phyloP scores from a whole-genome alignment of 53 echinoderm and acorn worm genomes.

The Apostichopus leukothele region DNA sequence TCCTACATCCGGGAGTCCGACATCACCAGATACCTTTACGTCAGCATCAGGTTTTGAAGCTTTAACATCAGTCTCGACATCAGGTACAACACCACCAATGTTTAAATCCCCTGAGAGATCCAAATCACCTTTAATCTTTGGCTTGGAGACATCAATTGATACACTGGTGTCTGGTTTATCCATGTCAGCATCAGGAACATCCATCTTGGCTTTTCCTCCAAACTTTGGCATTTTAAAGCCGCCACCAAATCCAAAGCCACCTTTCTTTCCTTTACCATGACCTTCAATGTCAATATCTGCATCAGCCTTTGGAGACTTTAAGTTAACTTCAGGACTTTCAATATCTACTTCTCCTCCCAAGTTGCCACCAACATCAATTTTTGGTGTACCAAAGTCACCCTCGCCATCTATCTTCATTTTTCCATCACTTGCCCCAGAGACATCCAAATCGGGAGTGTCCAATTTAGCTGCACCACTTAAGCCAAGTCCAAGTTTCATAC shows the following conservation, averaged over 20 bases:
- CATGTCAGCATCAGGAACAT: neutral
- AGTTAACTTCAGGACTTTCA: conserved; percentile 42
- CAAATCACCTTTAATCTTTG: conserved; percentile 46
- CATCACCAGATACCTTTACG: conserved; percentile 52
- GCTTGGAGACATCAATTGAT: neutral
- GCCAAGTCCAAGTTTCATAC: conserved; percentile 41
- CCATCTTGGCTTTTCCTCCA: conserved; percentile 46
- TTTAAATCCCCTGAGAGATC: conserved; percentile 54
- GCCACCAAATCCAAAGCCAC: conserved; percentile 67
- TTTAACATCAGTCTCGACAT: conserved; percentile 24
- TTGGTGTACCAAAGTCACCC: conserved; percentile 53
- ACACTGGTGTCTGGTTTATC: conserved; percentile 27
- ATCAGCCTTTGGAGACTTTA: conserved; percentile 17
- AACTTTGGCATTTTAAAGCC: conserved; percentile 48
- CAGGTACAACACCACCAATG: conserved; percentile 27
- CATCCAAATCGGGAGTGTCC: conserved; percentile 25
- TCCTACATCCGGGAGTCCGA: conserved; percentile 40
- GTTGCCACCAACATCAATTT: conserved; percentile 44
- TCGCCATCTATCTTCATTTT: conserved; percentile 31
- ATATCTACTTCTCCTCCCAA: neutral
- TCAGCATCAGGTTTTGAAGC: conserved; percentile 33
- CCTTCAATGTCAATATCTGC: conserved; percentile 36
- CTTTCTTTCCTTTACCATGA: conserved; percentile 56
- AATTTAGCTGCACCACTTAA: conserved; percentile 45
- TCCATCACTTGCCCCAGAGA: conserved; percentile 37